Conservation (phyloP, 2,113 vertebrate species). For the Myotis davidii region DNA sequence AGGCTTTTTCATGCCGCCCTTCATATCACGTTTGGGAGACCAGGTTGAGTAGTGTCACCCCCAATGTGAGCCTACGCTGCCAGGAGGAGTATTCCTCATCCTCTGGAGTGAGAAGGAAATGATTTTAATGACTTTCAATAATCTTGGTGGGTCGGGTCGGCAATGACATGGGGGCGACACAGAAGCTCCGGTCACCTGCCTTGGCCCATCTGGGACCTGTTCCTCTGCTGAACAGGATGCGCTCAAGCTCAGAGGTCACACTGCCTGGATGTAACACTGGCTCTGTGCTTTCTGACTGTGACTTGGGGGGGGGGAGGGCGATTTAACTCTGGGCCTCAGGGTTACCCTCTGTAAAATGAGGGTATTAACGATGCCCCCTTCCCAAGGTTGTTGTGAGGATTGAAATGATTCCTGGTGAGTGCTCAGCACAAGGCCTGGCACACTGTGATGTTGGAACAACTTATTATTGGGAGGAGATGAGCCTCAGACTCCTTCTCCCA, state of each 20-base stretch:
- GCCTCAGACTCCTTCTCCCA: background rate
- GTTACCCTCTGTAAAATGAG: background rate
- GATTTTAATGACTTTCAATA: background rate
- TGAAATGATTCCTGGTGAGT: background rate
- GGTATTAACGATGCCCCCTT: background rate
- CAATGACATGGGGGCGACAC: fast-evolving
- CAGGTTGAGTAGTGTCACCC: background rate
- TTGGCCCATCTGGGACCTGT: background rate
- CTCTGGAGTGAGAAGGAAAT: background rate
- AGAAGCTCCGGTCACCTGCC: background rate
- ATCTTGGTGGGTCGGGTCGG: background rate
- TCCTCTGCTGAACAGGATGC: background rate
- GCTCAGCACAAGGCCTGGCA: background rate
- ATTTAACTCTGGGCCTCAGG: background rate
- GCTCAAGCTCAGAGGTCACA: background rate
- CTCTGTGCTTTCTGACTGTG: background rate
- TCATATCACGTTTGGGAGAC: background rate
- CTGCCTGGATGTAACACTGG: fast-evolving
- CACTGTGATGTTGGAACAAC: fast-evolving
- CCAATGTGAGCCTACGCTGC: background rate
- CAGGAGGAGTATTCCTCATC: background rate
- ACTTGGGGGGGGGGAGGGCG: background rate
- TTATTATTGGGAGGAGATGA: background rate
- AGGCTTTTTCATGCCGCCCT: background rate
- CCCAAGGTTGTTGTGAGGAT: too few species aligned